Base-by-base conservation (phyloP, 1,140 invertebrate species). In the Heliconius hermathena region DNA sequence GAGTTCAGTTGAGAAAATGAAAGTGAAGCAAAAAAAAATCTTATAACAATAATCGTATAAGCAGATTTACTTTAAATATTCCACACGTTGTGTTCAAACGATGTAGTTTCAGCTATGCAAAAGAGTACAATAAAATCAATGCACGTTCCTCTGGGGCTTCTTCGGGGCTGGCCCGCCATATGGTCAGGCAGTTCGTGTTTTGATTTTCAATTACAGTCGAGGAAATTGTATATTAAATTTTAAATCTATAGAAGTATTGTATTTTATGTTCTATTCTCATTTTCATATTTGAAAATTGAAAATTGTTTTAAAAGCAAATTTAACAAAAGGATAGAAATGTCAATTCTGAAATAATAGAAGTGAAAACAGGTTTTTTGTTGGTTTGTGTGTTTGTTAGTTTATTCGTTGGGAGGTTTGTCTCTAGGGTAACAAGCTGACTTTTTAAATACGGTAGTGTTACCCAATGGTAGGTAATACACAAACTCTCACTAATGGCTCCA, bases 201-300 rank as follows among this genome's bases (percentile, higher is more conserved):
- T 29, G 60, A 66, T 13, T 66, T 66, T 66, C 60, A 66, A 66
- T 66, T 66, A 66, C 11, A 26, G 13, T 66, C 9, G 60, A 66
- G 60, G 60, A 66, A 66, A 66, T 66, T 66, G 60, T 29, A 66
- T 66, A 66, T 66, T 66, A 66, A 66, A 66, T 16, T 66, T 66
- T 66, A 66, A 66, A 66, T 66, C 11, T 66, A 66, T 66, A 26
- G 5, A 66, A 66, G 9, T 29, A 29, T 26, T 9, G 8, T 22
- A 66, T 66, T 66, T 66, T 66, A 66, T 66, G 5, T 29, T 5
- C 22, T 9, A 22, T 57, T 57, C 9, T 9, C 26, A 13, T 5
- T 66, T n/a, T 16, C 22, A 26, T 26, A 57, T 57, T 57, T 57
- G 20, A 57, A 57, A n/a, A 22, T 57, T 20, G 54, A 22, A 57